phyloP scores from a whole-genome alignment of 2,888 invertebrate species.

The Caenorhabditis becei region DNA sequence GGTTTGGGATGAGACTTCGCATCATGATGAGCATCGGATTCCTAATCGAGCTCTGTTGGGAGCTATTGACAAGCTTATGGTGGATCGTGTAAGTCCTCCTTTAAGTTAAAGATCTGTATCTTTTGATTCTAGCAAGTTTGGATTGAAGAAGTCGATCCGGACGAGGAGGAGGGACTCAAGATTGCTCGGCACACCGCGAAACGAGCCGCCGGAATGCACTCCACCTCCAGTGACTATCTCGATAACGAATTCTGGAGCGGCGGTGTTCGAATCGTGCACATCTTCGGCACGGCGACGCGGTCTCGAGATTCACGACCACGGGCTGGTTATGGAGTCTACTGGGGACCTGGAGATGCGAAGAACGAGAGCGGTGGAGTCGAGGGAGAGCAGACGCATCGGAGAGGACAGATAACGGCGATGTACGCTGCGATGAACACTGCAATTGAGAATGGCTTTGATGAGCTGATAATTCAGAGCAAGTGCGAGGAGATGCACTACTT shows the following conservation, averaged over 20 bases:
- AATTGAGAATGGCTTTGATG: not conserved
- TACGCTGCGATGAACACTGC: conserved; percentile 5
- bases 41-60: not conserved
- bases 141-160: not conserved
- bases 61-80: not conserved
- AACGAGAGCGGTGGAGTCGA: conserved; percentile 2
- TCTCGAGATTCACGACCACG: not conserved
- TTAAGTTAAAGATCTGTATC: not conserved
- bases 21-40: not conserved
- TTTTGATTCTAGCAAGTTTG: not conserved
- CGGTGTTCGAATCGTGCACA: conserved; percentile 11
- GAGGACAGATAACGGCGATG: not conserved
- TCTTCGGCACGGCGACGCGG: not conserved
- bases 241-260: not conserved
- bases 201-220: conserved; percentile 9
- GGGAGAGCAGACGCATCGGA: conserved; percentile 4
- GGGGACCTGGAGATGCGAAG: not conserved
- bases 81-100: not conserved
- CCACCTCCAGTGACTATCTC: not conserved
- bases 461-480: not conserved
- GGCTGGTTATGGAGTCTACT: conserved; percentile 17
- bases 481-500: not conserved
- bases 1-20: not conserved
- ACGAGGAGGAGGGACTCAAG: not conserved
- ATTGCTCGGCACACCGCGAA: not conserved